phyloP scores from a whole-genome alignment of 2,113 vertebrate species.

The Lycocorax pyrrhopterus region DNA sequence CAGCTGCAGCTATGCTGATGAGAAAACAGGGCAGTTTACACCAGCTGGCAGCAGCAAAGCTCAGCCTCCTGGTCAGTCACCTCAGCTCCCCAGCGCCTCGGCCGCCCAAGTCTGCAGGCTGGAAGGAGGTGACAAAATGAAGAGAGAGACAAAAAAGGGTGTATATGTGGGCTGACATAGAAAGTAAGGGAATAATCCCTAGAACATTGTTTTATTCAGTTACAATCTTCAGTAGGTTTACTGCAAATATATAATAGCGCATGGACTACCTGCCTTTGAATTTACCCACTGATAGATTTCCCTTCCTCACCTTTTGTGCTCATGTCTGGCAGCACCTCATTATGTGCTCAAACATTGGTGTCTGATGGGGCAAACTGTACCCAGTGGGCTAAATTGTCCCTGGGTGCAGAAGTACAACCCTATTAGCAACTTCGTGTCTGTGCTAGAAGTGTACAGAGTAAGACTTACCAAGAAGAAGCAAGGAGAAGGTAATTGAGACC shows the following conservation, averaged over 20 bases:
- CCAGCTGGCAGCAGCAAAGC: background rate
- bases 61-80: background rate
- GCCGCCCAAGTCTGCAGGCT: background rate
- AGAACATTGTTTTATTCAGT: background rate
- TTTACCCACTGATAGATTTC: background rate
- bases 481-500: background rate
- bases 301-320: background rate
- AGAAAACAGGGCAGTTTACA: background rate
- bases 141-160: background rate
- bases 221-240: background rate
- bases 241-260: background rate
- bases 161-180: background rate
- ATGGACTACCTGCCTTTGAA: background rate
- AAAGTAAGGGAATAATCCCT: background rate
- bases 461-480: background rate
- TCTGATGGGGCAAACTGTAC: background rate
- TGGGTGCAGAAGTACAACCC: background rate
- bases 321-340: accelerated
- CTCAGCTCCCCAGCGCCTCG: accelerated
- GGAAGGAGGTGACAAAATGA: background rate
- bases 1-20: background rate
- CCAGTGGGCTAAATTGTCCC: background rate
- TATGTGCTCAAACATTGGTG: accelerated
- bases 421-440: accelerated
- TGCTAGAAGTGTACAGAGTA: background rate